These are phyloP conservation scores for Cantharis rufa DNA, from an alignment of 2,888 invertebrate species.

Conservation along the genomic window DNA sequence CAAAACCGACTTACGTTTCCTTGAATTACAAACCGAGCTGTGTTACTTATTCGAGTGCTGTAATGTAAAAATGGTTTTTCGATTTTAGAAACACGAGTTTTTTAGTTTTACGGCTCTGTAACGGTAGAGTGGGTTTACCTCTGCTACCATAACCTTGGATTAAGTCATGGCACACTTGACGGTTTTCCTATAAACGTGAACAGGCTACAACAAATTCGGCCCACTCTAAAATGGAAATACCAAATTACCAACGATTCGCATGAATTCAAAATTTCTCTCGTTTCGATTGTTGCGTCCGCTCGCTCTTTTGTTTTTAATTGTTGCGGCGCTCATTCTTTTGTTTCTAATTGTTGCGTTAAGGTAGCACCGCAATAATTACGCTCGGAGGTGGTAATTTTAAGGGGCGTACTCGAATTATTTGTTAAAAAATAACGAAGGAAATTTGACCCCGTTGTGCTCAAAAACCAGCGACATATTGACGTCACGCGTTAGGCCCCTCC, in stretches of 20 bases:
- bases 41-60: not conserved
- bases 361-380: not conserved
- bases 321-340: not conserved
- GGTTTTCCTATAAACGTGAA: slow-evolving; percentile 34
- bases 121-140: slow-evolving; percentile 25
- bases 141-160: slow-evolving; percentile 25
- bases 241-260: not conserved
- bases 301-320: not conserved
- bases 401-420: not conserved
- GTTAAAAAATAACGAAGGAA: slow-evolving; percentile 21
- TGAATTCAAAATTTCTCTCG: slow-evolving; percentile 7
- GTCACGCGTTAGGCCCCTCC: slow-evolving; percentile 35
- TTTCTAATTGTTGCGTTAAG: not conserved
- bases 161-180: slow-evolving; percentile 34
- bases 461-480: slow-evolving; percentile 35
- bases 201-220: slow-evolving; percentile 8
- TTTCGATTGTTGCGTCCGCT: not conserved
- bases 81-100: not conserved
- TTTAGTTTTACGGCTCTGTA: not conserved
- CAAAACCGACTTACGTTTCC: not conserved
- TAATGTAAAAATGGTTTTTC: not conserved
- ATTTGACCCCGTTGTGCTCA: slow-evolving; percentile 32
- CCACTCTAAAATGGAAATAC: not conserved
- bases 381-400: not conserved
- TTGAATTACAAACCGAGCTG: not conserved